Evolutionary conservation across 92 coral and sea anemone genomes (phyloP).

Genomic region (Muricea muricata): DNA sequence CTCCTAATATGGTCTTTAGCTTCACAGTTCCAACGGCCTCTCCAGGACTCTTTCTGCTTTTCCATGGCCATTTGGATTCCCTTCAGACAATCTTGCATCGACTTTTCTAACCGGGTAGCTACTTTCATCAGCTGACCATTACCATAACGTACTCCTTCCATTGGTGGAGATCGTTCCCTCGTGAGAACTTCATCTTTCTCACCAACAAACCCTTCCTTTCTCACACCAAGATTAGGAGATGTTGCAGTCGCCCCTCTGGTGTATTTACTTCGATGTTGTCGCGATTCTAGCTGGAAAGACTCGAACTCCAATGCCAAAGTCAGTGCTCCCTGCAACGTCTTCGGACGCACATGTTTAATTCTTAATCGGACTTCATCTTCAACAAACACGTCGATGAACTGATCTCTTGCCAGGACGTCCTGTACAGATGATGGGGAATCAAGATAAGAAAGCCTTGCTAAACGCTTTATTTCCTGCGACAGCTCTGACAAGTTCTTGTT

Average conservation of each 20-base stretch:
- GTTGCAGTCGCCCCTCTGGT: no score
- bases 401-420: slow-evolving; percentile 8
- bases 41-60: no score
- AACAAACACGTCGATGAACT: slow-evolving; percentile 14
- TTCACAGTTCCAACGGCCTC: slow-evolving; percentile 3
- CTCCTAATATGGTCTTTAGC: not conserved
- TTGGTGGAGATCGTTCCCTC: not conserved
- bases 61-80: no score
- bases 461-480: not conserved
- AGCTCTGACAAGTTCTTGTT: slow-evolving; percentile 29
- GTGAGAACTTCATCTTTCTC: no score
- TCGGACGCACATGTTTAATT: slow-evolving; percentile 57
- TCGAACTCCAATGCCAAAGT: no score
- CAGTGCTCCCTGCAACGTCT: slow-evolving; percentile 59
- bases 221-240: not conserved
- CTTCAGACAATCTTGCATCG: no score
- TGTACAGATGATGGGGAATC: no score
- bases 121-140: no score
- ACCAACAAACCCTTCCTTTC: no score
- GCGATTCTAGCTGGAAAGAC: slow-evolving; percentile 53
- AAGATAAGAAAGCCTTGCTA: slow-evolving; percentile 9
- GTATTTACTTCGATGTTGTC: slow-evolving; percentile 5
- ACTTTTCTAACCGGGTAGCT: no score
- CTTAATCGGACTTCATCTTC: no score
- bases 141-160: not conserved